Conservation (phyloP, 2,888 invertebrate genomes). For the Cheilosia variabilis region DNA sequence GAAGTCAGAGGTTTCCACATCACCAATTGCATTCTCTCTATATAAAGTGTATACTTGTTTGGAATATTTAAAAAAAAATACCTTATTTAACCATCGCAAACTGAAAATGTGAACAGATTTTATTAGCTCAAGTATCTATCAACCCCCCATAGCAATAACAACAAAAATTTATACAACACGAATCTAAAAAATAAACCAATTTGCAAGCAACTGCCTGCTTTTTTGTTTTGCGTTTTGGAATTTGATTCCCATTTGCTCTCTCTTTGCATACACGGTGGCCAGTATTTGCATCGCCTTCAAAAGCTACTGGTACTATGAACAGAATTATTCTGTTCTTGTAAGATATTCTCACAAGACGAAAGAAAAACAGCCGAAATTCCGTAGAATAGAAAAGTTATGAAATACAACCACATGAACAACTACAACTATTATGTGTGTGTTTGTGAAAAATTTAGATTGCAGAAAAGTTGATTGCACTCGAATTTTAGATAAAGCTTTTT, state of each 20-base stretch:
- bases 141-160: slow-evolving; percentile 17
- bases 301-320: background rate
- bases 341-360: slow-evolving; percentile 23
- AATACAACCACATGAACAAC: slow-evolving; percentile 6
- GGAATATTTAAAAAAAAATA: background rate
- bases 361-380: slow-evolving; percentile 19
- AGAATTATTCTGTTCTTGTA: background rate
- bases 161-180: slow-evolving; percentile 13
- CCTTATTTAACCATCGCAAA: too few relatives aligned
- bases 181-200: slow-evolving; percentile 21
- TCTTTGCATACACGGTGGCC: background rate
- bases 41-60: background rate
- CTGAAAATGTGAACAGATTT: slow-evolving; percentile 41
- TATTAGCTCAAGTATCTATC: slow-evolving; percentile 51
- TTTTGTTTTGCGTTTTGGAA: slow-evolving; percentile 68
- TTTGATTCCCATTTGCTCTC: slow-evolving; percentile 10
- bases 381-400: slow-evolving; percentile 39
- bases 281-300: background rate
- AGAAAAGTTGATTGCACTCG: slow-evolving; percentile 83
- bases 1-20: slow-evolving; percentile 3
- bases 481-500: slow-evolving; percentile 83
- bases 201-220: slow-evolving; percentile 28
- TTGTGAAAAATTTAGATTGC: slow-evolving; percentile 67
- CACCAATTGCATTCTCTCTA: background rate
- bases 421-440: slow-evolving; percentile 33